phyloP scores from a whole-genome alignment of 2,113 vertebrate genomes.

The Alethe diademata region DNA sequence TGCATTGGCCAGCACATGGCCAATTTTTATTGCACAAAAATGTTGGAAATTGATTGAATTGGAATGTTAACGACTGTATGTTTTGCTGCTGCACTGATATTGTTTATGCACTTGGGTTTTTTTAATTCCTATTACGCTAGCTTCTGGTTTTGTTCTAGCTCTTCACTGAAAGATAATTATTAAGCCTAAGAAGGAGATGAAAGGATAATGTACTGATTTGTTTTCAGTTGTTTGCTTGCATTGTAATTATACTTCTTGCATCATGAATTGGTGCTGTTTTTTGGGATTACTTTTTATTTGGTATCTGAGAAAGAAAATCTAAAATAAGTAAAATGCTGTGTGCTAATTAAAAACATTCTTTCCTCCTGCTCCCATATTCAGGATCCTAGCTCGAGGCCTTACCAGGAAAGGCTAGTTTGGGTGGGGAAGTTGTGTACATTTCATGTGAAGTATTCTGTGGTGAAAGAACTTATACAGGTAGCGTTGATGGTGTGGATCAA shows the following conservation, averaged over 20 bases:
- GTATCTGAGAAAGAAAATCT: conserved; percentile 44
- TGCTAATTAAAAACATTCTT: conserved; percentile 54
- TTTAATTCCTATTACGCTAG: conserved; percentile 59
- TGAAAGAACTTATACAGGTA: conserved; percentile 43
- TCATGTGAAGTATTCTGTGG: neutral
- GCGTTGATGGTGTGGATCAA: conserved; percentile 31
- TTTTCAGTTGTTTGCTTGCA: conserved; percentile 56
- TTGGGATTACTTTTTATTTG: conserved; percentile 49
- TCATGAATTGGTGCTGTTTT: conserved; percentile 72
- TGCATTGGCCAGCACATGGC: conserved; percentile 68
- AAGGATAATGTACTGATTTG: conserved; percentile 58
- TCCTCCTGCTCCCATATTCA: conserved; percentile 59
- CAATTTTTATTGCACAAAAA: conserved; percentile 73
- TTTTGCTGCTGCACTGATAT: conserved; percentile 74
- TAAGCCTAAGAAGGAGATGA: conserved; percentile 68
- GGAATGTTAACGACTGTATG: conserved; percentile 68
- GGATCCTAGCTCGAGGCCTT: conserved; percentile 65
- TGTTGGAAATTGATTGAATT: conserved; percentile 66
- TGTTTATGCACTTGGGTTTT: conserved; percentile 75
- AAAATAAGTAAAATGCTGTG: conserved; percentile 48
- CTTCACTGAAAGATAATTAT: conserved; percentile 67
- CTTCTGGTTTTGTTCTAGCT: conserved; percentile 58
- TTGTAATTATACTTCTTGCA: conserved; percentile 39
- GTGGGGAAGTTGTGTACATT: neutral
- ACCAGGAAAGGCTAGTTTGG: conserved; percentile 43